These are phyloP conservation scores for Aspidoscelis tigris DNA, from an alignment of 2,113 vertebrate genomes.

Conservation along the genomic window DNA sequence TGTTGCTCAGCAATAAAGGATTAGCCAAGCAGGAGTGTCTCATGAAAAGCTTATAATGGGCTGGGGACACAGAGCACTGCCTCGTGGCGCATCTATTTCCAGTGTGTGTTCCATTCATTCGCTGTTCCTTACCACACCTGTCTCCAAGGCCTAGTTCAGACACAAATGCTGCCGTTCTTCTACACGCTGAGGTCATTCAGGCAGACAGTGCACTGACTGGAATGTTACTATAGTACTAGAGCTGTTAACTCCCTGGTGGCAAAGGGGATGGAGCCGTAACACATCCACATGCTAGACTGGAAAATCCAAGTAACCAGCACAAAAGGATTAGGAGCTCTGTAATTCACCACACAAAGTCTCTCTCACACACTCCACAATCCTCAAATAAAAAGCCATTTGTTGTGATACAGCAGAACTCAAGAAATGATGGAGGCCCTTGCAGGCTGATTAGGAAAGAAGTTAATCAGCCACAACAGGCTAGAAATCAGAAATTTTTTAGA, in stretches of 20 bases:
- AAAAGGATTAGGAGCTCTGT: slow-evolving; percentile 7
- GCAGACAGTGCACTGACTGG: background rate
- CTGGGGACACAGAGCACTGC: background rate
- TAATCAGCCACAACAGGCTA: background rate
- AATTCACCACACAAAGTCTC: background rate
- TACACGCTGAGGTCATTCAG: background rate
- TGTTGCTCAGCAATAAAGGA: background rate
- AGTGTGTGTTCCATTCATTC: background rate
- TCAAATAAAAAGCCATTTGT: background rate
- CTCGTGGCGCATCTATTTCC: background rate
- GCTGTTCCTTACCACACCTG: background rate
- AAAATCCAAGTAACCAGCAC: slow-evolving; percentile 16
- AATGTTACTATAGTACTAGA: background rate
- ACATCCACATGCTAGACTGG: background rate
- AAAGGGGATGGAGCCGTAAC: background rate
- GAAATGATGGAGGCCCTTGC: background rate
- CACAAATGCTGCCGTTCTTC: background rate
- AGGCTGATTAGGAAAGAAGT: background rate
- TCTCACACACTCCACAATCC: background rate
- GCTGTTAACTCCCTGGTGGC: background rate
- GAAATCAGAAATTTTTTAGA: background rate
- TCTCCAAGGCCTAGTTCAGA: background rate
- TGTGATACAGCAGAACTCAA: background rate
- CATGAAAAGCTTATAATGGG: background rate
- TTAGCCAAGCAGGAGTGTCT: background rate